phyloP scores from a whole-genome alignment of 1,140 invertebrate species.

The Melipona quadrifasciata region DNA sequence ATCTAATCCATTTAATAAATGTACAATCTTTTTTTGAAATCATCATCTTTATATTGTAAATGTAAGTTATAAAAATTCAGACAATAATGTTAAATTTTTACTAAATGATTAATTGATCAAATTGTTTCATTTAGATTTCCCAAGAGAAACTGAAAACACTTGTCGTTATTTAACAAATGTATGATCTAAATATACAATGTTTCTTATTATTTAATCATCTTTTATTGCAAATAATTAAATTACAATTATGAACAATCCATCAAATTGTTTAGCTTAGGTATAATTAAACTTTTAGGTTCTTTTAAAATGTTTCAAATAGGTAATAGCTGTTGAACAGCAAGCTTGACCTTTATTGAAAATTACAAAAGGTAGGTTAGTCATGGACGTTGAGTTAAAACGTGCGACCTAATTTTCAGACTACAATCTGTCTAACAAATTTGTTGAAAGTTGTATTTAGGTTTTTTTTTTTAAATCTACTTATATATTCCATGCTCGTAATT shows the following conservation, averaged over 20 bases:
- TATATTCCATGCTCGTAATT: constrained; percentile 16
- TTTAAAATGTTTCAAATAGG: neutral
- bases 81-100: neutral
- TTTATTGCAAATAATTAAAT: neutral
- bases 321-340: neutral
- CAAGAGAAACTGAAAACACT: neutral
- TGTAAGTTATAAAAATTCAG: no score
- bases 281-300: neutral
- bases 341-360: neutral
- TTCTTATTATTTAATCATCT: neutral
- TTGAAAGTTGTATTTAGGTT: neutral
- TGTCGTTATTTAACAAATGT: neutral
- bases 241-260: neutral
- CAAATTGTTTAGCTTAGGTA: neutral
- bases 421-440: neutral
- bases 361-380: neutral
- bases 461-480: constrained; percentile 33
- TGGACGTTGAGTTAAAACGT: neutral
- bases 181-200: neutral
- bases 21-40: no score
- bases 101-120: neutral
- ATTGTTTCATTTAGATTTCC: neutral
- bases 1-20: no score
- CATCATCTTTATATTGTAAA: no score
- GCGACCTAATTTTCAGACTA: neutral